phyloP scores from a whole-genome alignment of 2,113 vertebrate genomes.

The Microtus oregoni region DNA sequence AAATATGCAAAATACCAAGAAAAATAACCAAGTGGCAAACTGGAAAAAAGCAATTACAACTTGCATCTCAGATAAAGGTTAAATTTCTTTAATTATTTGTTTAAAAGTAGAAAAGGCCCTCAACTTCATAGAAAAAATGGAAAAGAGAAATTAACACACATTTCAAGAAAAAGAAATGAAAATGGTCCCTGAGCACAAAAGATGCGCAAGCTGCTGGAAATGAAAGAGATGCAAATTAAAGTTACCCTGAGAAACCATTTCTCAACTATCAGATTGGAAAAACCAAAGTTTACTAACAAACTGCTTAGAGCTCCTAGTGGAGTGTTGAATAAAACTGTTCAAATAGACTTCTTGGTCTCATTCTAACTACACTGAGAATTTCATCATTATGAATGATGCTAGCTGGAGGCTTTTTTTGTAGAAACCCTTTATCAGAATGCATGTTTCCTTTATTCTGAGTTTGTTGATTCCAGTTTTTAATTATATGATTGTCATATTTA shows the following conservation, averaged over 20 bases:
- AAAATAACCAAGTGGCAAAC: constrained; percentile 49
- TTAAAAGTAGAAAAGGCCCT: constrained; percentile 46
- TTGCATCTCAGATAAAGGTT: constrained; percentile 48
- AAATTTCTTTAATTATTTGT: constrained; percentile 47
- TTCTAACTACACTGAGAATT: constrained; percentile 29
- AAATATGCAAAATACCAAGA: background rate
- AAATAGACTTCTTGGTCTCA: constrained; percentile 47
- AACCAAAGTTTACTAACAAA: constrained; percentile 62
- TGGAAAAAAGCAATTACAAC: constrained; percentile 35
- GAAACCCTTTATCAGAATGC: constrained; percentile 32
- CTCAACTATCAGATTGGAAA: constrained; percentile 52
- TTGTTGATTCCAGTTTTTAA: constrained; percentile 44
- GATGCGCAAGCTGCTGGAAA: background rate
- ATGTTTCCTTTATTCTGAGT: constrained; percentile 30
- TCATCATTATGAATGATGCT: constrained; percentile 29
- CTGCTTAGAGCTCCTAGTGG: background rate
- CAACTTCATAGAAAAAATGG: constrained; percentile 13
- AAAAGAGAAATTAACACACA: constrained; percentile 57
- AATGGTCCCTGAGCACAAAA: constrained; percentile 51
- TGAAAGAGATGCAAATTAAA: constrained; percentile 61
- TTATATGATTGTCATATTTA: constrained; percentile 25
- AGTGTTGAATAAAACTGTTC: constrained; percentile 40
- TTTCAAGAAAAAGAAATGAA: constrained; percentile 68
- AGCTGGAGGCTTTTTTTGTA: constrained; percentile 20
- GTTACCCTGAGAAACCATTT: constrained; percentile 57